Evolutionary conservation across 2,113 vertebrate species (phyloP).

Genomic region (Tretioscincus oriximinensis): DNA sequence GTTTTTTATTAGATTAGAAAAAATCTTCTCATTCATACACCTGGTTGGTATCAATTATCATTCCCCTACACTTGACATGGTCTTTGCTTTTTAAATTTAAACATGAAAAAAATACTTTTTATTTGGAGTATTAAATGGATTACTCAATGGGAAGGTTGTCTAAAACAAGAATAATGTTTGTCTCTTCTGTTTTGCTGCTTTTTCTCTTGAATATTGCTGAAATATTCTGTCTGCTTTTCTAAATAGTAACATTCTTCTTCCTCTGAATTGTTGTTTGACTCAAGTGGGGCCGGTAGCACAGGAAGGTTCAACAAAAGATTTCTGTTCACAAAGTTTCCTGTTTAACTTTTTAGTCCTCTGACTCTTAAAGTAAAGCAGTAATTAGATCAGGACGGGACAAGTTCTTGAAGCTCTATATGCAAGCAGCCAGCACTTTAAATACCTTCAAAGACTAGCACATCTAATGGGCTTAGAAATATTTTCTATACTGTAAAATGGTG

Average conservation of each 20-base stretch:
- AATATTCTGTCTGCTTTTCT: conserved; percentile 3
- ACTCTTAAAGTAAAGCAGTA: conserved; percentile 41
- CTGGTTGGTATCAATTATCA: not conserved
- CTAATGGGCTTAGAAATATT: conserved; percentile 7
- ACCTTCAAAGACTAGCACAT: conserved; percentile 10
- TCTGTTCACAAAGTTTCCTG: conserved; percentile 52
- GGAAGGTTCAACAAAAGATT: conserved; percentile 33
- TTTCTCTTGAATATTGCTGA: conserved; percentile 12
- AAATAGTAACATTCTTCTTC: not conserved
- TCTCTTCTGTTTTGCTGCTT: not conserved
- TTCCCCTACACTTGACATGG: no score
- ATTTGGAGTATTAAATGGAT: not conserved
- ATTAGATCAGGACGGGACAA: conserved; percentile 4
- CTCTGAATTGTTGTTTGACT: conserved; percentile 27
- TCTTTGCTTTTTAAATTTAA: no score
- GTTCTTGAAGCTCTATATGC: not conserved
- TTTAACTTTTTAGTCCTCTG: conserved; percentile 22
- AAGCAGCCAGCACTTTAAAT: not conserved
- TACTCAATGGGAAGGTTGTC: not conserved
- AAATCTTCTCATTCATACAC: no score
- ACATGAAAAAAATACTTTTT: not conserved
- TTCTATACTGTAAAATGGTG: not conserved
- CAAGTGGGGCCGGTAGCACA: not conserved
- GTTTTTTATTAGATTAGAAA: no score
- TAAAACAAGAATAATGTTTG: not conserved